phyloP scores from a whole-genome alignment of 2,888 invertebrate genomes.

The Ectemnius continuus region DNA sequence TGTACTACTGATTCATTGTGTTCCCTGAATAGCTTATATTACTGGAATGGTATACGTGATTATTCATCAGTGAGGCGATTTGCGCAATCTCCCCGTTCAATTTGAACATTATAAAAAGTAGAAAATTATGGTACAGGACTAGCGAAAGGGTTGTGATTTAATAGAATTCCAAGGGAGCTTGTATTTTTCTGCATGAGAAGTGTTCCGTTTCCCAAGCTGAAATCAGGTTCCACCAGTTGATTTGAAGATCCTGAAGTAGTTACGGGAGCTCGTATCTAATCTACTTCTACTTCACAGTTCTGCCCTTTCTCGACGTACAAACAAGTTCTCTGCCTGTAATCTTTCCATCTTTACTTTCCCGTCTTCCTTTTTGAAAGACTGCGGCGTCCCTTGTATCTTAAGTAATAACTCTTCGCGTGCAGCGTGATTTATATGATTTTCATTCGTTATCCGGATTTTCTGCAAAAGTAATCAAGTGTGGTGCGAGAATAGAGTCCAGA shows the following conservation, averaged over 20 bases:
- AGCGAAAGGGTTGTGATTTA: constrained; percentile 46
- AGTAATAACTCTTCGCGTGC: neutral
- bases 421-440: neutral
- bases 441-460: neutral
- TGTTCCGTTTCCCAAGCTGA: constrained; percentile 44
- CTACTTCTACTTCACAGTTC: constrained; percentile 31
- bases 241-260: constrained; percentile 44
- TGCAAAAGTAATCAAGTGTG: neutral
- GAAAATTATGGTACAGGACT: neutral
- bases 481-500: too few species aligned
- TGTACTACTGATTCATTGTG: too few species aligned
- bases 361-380: neutral
- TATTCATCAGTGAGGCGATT: too few species aligned
- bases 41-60: too few species aligned
- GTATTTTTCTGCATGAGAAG: constrained; percentile 42
- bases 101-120: too few species aligned
- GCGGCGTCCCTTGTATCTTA: neutral
- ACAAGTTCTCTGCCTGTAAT: neutral
- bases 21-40: too few species aligned
- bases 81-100: too few species aligned
- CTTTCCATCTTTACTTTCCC: neutral
- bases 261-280: constrained; percentile 33
- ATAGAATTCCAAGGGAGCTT: constrained; percentile 46
- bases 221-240: constrained; percentile 40
- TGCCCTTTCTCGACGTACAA: constrained; percentile 10